phyloP scores from a whole-genome alignment of 2,113 vertebrate species.

The Gyps fulvus region DNA sequence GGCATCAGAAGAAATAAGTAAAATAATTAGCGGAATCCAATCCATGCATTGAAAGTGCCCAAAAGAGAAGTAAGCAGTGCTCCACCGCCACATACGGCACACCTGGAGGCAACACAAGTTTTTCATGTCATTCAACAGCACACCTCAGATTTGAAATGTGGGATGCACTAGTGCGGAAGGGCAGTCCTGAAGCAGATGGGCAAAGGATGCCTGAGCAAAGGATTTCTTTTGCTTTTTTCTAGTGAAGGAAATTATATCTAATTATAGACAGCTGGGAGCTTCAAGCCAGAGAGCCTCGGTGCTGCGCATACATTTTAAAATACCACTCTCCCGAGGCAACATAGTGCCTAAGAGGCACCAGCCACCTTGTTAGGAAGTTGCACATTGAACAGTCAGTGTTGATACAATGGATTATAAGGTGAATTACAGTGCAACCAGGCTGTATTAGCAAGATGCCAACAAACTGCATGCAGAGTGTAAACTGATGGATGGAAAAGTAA shows the following conservation, averaged over 20 bases:
- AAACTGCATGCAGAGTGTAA: conserved; percentile 9
- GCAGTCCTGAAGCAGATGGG: background rate
- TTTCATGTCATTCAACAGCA: background rate
- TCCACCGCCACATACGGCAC: background rate
- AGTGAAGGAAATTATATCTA: background rate
- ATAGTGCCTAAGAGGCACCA: background rate
- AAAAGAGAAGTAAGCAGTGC: background rate
- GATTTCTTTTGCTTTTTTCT: background rate
- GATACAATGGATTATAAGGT: conserved; percentile 68
- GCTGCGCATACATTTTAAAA: background rate
- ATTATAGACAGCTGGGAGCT: background rate
- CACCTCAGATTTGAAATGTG: background rate
- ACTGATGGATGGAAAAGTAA: conserved; percentile 54
- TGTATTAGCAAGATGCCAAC: conserved; percentile 69
- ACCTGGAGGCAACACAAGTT: background rate
- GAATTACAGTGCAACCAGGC: conserved; percentile 56
- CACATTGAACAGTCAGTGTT: conserved; percentile 44
- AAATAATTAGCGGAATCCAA: background rate
- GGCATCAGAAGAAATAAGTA: background rate
- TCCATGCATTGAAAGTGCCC: background rate
- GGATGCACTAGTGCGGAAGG: background rate
- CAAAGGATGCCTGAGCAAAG: background rate
- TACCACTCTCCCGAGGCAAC: background rate
- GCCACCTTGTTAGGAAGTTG: conserved; percentile 40
- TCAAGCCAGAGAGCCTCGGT: background rate